A percentile compares a stretch with the other conserved stretches of the same genome.
Evolutionary conservation across 2,797 vertebrate genomes (phyloP).

Genomic region (Manis crassicaudata): DNA sequence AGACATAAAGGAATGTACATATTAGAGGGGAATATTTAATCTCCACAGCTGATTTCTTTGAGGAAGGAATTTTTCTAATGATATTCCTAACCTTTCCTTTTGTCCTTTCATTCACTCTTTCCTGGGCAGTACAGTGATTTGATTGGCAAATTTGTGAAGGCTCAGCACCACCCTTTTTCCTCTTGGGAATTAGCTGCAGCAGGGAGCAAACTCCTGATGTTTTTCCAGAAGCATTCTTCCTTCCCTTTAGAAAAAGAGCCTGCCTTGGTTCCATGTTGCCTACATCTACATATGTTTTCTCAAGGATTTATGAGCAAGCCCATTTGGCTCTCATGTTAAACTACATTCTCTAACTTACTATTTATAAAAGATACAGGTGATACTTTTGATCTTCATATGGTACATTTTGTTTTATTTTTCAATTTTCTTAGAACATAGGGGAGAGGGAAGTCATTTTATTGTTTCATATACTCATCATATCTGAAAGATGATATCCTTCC

Average conservation of each 20-base stretch:
- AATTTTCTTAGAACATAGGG: not conserved
- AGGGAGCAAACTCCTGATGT: not conserved
- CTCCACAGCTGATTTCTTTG: not conserved
- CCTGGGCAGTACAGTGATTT: not conserved
- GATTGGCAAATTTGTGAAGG: not conserved
- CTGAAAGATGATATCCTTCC: not conserved
- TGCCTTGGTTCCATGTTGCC: not conserved
- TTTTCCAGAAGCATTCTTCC: not conserved
- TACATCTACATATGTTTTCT: not conserved
- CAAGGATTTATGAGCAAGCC: not conserved
- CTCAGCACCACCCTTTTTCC: not conserved
- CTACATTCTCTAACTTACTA: not conserved
- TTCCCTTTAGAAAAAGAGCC: not conserved
- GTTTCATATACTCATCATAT: not conserved
- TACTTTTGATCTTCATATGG: not conserved
- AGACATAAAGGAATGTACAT: not conserved
- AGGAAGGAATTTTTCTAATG: conserved; percentile 5
- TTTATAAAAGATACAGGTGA: conserved; percentile 15
- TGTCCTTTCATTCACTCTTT: not conserved
- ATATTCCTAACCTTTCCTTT: not conserved
- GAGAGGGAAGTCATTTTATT: not conserved
- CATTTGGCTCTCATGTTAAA: not conserved
- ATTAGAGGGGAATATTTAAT: not conserved
- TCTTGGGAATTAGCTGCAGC: not conserved
- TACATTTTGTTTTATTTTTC: conserved; percentile 28